Percentiles rank a stretch among this genome's conserved stretches.
Evolutionary conservation across 2,888 invertebrate species (phyloP).

Genomic region (Smittia sp.): DNA sequence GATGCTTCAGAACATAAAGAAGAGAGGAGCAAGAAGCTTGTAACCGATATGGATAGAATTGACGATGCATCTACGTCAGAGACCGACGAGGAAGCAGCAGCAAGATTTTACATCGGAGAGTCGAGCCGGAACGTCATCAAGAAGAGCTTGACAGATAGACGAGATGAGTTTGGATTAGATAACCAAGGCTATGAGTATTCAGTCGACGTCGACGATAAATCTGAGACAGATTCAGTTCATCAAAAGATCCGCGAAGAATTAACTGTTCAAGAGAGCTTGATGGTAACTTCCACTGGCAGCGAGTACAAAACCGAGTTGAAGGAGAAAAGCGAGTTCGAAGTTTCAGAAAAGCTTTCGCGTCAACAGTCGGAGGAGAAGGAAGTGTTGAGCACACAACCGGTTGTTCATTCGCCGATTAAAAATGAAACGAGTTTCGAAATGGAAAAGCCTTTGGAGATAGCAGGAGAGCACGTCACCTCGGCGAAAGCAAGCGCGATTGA

Average conservation of each 20-base stretch:
- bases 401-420: conserved; percentile 55
- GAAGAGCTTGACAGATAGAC: conserved; percentile 47
- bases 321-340: conserved; percentile 51
- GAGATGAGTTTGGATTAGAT: conserved; percentile 43
- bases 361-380: conserved; percentile 41
- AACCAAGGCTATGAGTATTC: conserved; percentile 47
- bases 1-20: conserved; percentile 24
- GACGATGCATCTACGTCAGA: not conserved
- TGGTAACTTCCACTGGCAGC: conserved; percentile 16
- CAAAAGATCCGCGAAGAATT: conserved; percentile 1
- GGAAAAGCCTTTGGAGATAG: conserved; percentile 52
- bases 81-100: conserved; percentile 9
- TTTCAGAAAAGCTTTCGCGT: conserved; percentile 47
- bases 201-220: conserved; percentile 50
- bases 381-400: conserved; percentile 46
- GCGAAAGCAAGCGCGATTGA: conserved; percentile 57
- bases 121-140: conserved; percentile 52
- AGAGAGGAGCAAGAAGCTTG: not conserved
- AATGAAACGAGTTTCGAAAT: conserved; percentile 51
- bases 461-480: conserved; percentile 52
- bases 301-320: conserved; percentile 47
- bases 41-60: conserved; percentile 30
- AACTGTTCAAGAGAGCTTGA: not conserved
- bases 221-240: not conserved
- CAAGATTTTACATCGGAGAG: conserved; percentile 51